A percentile compares a stretch with the other conserved stretches of the same genome.
phyloP scores from a whole-genome alignment of 2,797 vertebrate species.

The Pachyuromys duprasi region DNA sequence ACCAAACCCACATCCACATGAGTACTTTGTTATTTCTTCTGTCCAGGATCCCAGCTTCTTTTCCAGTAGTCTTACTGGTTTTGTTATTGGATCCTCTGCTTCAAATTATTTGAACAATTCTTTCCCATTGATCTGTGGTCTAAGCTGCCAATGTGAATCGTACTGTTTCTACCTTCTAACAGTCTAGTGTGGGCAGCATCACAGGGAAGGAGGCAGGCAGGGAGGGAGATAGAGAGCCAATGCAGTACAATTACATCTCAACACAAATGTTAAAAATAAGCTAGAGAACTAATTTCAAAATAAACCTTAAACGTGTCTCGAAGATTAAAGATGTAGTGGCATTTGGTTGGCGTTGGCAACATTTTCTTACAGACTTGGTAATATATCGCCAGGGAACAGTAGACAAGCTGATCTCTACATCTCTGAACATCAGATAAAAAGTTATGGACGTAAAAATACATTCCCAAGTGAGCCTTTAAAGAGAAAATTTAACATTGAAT shows the following conservation, averaged over 20 bases:
- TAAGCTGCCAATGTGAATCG: neutral
- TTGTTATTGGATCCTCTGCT: neutral
- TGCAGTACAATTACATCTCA: conserved; percentile 1
- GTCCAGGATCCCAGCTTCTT: neutral
- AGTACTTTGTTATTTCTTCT: neutral
- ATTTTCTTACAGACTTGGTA: conserved; percentile 78
- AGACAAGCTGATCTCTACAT: conserved; percentile 76
- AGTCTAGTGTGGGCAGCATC: neutral
- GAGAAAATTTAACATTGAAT: conserved; percentile 38
- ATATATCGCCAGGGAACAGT: conserved; percentile 84
- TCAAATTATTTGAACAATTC: neutral
- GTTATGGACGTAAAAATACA: conserved; percentile 80
- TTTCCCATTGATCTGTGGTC: neutral
- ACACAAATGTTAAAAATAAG: neutral
- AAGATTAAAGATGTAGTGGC: conserved; percentile 87
- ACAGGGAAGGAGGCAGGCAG: neutral
- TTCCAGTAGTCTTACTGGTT: neutral
- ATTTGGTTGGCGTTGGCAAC: conserved; percentile 86
- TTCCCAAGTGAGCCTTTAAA: conserved; percentile 83
- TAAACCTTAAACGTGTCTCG: conserved; percentile 86
- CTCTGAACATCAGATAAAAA: conserved; percentile 84
- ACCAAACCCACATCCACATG: neutral
- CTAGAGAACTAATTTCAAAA: conserved; percentile 7
- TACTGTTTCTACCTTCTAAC: neutral
- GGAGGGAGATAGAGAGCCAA: neutral